Percentiles rank a stretch among this genome's conserved stretches.
Conservation (phyloP, 2,797 vertebrate genomes). For the Cirrhinus molitorella region DNA sequence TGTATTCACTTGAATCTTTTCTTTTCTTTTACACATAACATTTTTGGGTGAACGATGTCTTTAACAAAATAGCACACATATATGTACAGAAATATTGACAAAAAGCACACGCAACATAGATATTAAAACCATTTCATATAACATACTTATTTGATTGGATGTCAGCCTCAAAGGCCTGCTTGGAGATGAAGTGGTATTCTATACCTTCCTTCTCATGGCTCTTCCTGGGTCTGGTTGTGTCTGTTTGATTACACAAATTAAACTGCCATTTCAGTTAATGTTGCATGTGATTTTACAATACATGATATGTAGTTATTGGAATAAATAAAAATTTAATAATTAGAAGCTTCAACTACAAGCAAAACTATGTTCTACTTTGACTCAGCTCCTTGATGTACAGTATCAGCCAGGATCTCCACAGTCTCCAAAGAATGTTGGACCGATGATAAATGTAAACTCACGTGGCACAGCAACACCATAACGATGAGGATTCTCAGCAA, state of each 20-base stretch:
- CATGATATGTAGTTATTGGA: neutral
- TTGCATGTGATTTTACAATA: neutral
- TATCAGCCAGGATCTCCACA: neutral
- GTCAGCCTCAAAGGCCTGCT: slow-evolving; percentile 89
- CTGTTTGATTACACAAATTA: slow-evolving; percentile 66
- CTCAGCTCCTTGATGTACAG: neutral
- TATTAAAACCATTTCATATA: neutral
- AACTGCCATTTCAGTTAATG: neutral
- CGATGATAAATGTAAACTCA: slow-evolving; percentile 74
- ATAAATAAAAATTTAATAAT: neutral
- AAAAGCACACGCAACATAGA: neutral
- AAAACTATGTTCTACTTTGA: neutral
- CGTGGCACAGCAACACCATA: slow-evolving; percentile 92
- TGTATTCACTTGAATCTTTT: neutral
- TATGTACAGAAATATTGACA: too few species aligned
- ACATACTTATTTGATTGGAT: slow-evolving; percentile 89
- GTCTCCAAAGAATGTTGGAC: neutral
- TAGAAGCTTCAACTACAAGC: neutral
- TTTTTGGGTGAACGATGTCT: neutral
- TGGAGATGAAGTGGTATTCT: slow-evolving; percentile 94
- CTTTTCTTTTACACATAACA: too few species aligned
- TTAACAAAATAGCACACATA: neutral
- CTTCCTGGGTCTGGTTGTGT: slow-evolving; percentile 90
- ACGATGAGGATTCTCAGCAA: slow-evolving; percentile 88
- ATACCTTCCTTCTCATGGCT: slow-evolving; percentile 91